These are phyloP conservation scores for Menura novaehollandiae DNA, from an alignment of 2,113 vertebrate species.

Conservation along the genomic window DNA sequence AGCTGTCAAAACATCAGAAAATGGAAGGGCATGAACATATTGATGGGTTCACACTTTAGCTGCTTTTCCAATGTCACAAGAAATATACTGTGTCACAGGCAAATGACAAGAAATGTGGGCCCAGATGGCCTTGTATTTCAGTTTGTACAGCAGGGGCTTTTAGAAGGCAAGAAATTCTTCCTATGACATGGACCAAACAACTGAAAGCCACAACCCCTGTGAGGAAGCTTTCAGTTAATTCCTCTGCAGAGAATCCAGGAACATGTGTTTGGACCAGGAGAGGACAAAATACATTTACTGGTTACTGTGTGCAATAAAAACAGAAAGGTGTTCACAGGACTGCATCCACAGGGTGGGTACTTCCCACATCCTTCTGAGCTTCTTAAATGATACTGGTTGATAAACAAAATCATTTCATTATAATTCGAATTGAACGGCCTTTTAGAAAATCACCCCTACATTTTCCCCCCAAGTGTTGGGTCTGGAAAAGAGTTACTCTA, in stretches of 20 bases:
- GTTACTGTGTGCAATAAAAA: not conserved
- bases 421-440: not conserved
- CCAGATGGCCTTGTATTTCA: slow-evolving; percentile 31
- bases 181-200: not conserved
- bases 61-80: not conserved
- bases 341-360: not conserved
- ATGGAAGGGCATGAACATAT: slow-evolving; percentile 21
- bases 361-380: not conserved
- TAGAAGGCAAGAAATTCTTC: not conserved
- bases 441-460: not conserved
- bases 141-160: not conserved
- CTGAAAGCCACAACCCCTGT: rapidly evolving
- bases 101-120: not conserved
- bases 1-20: slow-evolving; percentile 45
- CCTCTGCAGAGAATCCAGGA: not conserved
- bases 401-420: not conserved
- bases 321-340: not conserved
- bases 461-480: rapidly evolving
- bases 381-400: not conserved
- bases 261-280: not conserved
- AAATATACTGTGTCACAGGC: not conserved
- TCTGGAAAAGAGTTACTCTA: not conserved
- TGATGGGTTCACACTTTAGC: slow-evolving; percentile 9
- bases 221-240: not conserved
- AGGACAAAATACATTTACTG: not conserved